These are phyloP conservation scores for Branchinecta lindahli DNA, from an alignment of 1,140 invertebrate genomes.

Conservation along the genomic window DNA sequence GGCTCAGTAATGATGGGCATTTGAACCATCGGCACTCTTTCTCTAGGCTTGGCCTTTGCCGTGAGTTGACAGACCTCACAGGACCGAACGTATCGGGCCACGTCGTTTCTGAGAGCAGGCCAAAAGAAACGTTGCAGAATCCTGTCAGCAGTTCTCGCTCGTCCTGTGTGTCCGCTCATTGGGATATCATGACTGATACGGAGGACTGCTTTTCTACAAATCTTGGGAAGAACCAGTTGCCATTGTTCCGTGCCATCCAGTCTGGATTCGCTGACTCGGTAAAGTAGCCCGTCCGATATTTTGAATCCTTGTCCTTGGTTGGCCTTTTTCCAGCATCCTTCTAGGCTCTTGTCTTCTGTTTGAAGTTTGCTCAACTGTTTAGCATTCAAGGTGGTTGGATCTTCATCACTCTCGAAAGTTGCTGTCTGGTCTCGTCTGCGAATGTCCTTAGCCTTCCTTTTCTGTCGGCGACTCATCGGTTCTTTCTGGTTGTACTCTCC, in stretches of 20 bases:
- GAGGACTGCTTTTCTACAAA: neutral
- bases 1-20: neutral
- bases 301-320: neutral
- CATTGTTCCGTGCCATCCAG: neutral
- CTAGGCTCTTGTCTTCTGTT: neutral
- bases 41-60: slow-evolving; percentile 12
- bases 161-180: slow-evolving; percentile 19
- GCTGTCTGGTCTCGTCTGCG: neutral
- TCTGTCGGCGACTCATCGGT: neutral
- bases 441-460: neutral
- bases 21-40: slow-evolving; percentile 14
- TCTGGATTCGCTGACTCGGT: neutral
- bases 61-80: slow-evolving; percentile 23
- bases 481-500: neutral
- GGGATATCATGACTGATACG: neutral
- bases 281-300: neutral
- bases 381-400: neutral
- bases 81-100: slow-evolving; percentile 20
- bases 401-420: neutral
- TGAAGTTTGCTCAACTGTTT: neutral
- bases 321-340: neutral
- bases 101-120: slow-evolving; percentile 19
- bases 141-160: slow-evolving; percentile 14
- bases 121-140: slow-evolving; percentile 20
- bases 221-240: neutral